Evolutionary conservation across 2,888 invertebrate species (phyloP).

Genomic region (Spilosoma lubricipeda): DNA sequence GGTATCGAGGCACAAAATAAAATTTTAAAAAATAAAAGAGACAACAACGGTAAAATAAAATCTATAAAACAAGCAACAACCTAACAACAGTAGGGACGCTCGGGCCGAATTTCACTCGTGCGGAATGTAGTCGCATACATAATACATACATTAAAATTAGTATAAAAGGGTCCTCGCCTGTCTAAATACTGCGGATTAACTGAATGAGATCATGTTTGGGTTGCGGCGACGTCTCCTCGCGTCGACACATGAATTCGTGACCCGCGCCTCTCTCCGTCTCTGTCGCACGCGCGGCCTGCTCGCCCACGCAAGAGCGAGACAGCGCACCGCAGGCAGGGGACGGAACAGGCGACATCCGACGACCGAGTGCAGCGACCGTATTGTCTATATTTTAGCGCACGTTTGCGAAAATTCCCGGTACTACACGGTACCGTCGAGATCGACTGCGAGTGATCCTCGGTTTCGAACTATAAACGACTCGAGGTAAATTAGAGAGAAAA

Average conservation of each 20-base stretch:
- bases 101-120: constrained; percentile 10
- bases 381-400: background rate
- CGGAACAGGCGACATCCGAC: constrained; percentile 1
- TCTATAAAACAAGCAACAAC: constrained; percentile 78
- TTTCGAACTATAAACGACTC: background rate
- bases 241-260: constrained; percentile 62
- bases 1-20: constrained; percentile 77
- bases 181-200: constrained; percentile 61
- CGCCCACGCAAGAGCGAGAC: background rate
- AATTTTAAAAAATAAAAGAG: constrained; percentile 75
- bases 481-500: background rate
- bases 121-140: constrained; percentile 23
- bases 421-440: background rate
- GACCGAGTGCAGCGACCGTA: constrained; percentile 10
- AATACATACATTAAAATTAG: constrained; percentile 40
- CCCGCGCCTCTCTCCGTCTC: constrained; percentile 29
- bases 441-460: background rate
- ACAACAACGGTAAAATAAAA: constrained; percentile 82
- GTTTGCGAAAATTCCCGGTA: background rate
- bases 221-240: constrained; percentile 26
- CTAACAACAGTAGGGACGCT: constrained; percentile 57
- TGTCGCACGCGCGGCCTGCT: background rate
- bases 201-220: constrained; percentile 67
- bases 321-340: background rate
- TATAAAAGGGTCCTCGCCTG: constrained; percentile 47